Evolutionary conservation across 2,797 vertebrate genomes (phyloP), one percentile per base, ranked within the genome.

Genomic region (Pelochelys cantorii): DNA sequence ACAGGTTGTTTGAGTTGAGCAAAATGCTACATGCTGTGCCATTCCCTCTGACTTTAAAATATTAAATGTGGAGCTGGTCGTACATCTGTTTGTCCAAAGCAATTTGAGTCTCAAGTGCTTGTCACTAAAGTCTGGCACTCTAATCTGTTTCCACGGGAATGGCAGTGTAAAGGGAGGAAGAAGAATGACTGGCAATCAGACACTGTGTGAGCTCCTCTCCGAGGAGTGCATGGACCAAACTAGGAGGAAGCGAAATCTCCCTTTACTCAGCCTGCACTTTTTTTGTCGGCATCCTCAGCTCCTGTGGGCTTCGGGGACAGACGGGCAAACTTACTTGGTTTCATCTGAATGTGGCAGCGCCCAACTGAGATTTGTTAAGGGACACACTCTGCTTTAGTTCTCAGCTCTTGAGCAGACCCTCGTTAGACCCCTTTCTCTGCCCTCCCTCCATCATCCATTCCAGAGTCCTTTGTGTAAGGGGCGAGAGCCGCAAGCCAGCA

Each of bases 41-140:
- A 3, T 74, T 85, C 56, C 68, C 54, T 2, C 0, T 79, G 53
- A 11, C 62, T 3, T 5, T 2, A 11, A 2, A 1, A 4, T n/a
- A 29, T 22, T 54, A 54, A n/a, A 75, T 3, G 71, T 55, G 0
- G 56, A 1, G 31, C 11, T 1, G 1, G 90, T 54, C 0, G 0
- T 1, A 0, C 14, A 2, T n/a, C 52, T 10, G 0, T 80, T 80
- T 27, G 3, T 55, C 65, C 75, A 2, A 20, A 55, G 79, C 79
- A 2, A 11, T 1, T 48, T 12, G 52, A 42, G 82, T 37, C 80
- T 87, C 86, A 1, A 2, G 68, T 55, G 55, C 65, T 53, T 3
- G 27, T 2, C 3, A 68, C 75, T 17, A 3, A 4, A 17, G 5
- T 0, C 52, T 2, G n/a, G 86, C 54, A 0, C 0, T 17, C 25